Base-by-base conservation (phyloP, 2,797 vertebrate species). In the Delichon dasypus region DNA sequence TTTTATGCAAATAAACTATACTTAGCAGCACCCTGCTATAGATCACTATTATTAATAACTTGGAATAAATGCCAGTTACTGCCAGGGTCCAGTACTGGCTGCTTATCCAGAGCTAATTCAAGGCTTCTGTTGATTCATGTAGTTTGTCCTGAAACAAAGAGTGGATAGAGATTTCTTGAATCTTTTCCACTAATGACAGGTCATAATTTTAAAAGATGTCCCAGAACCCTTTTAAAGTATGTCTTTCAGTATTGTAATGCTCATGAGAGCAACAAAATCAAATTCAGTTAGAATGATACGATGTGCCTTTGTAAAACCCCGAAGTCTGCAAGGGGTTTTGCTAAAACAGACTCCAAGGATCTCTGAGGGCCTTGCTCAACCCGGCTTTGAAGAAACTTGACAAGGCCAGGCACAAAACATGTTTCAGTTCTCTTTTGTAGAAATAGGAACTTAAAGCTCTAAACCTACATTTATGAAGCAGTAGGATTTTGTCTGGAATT, bases 251-350 rank as follows among this genome's bases (percentile, higher is more conserved):
- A 13, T 87, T 82, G 58, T 67, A 72, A 64, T 1, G 5, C 15
- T 60, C 45, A 22, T 27, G 34, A 65, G 16, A 83, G 23, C 53
- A 81, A 29, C 15, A 76, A 71, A 71, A 44, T 51, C 9, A 62
- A 85, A 79, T 68, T 14, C 34, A 44, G 7, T 73, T 79, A 42
- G n/a, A 74, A 64, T 5, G 1, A 7, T 29, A 29, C 0, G 0
- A 32, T 20, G 40, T 44, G 17, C 16, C 72, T 73, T 90, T 38
- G 38, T 38, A 38, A 38, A 38, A 38, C n/a, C 20, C 15, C 2
- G 2, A 32, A 61, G 32, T 18, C 1, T 10, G 4, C 3, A 3
- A 40, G 34, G 30, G 22, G 16, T 65, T 86, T 80, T 42, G 25
- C 18, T 67, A 18, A 80, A 85, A 44, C 15, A 50, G 51, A 16